These are phyloP conservation scores for Dinomys branickii DNA, from an alignment of 2,113 vertebrate genomes.

Conservation along the genomic window DNA sequence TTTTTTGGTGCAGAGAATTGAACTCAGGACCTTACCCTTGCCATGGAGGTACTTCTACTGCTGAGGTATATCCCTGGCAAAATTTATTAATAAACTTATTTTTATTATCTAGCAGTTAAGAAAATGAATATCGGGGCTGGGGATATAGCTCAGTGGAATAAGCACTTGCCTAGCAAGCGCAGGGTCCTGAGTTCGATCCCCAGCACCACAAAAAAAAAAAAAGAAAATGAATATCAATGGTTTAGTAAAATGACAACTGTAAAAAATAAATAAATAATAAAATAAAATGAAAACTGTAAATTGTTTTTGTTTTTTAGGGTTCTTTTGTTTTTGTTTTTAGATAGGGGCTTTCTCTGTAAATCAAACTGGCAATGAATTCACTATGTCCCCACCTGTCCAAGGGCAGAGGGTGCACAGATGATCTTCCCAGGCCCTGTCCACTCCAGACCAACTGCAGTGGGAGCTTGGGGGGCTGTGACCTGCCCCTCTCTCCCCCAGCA, in stretches of 20 bases:
- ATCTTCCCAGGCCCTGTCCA: background rate
- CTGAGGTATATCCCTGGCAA: no score
- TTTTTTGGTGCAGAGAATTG: no score
- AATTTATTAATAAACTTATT: slow-evolving; percentile 35
- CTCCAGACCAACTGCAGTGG: background rate
- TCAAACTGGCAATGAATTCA: background rate
- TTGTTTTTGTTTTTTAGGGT: background rate
- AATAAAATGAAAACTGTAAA: background rate
- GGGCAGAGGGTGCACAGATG: background rate
- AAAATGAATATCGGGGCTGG: no score
- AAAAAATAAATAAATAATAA: no score
- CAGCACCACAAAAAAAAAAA: no score
- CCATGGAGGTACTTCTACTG: no score
- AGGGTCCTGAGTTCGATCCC: no score
- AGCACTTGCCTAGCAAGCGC: no score
- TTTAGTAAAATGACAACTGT: slow-evolving; percentile 1
- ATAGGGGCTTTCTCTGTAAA: background rate
- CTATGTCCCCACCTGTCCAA: background rate
- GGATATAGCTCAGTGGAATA: no score
- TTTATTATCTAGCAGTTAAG: slow-evolving; percentile 19
- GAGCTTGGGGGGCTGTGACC: background rate
- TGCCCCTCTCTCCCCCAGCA: accelerated
- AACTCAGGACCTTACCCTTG: no score
- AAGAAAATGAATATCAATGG: background rate
- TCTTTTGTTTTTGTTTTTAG: no score